phyloP scores from a whole-genome alignment of 1,140 invertebrate species.

The Leucophenga varia region DNA sequence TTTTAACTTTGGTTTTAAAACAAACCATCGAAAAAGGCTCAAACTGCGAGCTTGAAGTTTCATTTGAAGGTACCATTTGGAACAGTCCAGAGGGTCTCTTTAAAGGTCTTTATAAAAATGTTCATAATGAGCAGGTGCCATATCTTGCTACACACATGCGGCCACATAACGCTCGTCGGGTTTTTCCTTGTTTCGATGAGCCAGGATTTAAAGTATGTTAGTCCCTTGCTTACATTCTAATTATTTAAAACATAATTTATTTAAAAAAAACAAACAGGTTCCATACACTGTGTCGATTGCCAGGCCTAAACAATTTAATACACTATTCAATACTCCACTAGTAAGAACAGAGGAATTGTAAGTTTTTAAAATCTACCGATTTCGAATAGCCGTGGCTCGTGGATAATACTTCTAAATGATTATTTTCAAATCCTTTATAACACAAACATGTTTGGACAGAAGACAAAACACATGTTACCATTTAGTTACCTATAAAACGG shows the following conservation, averaged over 20 bases:
- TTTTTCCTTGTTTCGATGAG: conserved; percentile 94
- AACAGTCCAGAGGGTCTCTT: conserved; percentile 64
- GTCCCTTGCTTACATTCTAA: neutral
- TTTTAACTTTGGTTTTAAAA: conserved; percentile 61
- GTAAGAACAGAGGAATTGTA: conserved; percentile 63
- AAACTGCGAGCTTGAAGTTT: conserved; percentile 61
- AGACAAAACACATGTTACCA: no score
- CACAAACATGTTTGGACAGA: no score
- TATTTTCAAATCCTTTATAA: no score
- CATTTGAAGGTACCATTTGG: conserved; percentile 63
- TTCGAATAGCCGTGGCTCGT: no score
- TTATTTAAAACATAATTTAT: neutral
- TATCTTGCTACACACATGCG: conserved; percentile 76
- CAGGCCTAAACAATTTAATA: conserved; percentile 62
- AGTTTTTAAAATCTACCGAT: no score
- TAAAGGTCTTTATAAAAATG: conserved; percentile 61
- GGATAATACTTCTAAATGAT: no score
- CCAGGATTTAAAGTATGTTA: conserved; percentile 70
- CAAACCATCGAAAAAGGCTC: conserved; percentile 57
- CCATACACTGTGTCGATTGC: conserved; percentile 68
- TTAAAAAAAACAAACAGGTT: conserved; percentile 40
- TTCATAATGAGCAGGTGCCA: conserved; percentile 58
- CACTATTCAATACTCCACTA: conserved; percentile 67
- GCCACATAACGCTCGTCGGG: conserved; percentile 75
- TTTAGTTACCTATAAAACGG: no score